Percentiles rank a stretch among this genome's conserved stretches.
Evolutionary conservation across 2,888 invertebrate species (phyloP).

Genomic region (Drosophila neonasuta): DNA sequence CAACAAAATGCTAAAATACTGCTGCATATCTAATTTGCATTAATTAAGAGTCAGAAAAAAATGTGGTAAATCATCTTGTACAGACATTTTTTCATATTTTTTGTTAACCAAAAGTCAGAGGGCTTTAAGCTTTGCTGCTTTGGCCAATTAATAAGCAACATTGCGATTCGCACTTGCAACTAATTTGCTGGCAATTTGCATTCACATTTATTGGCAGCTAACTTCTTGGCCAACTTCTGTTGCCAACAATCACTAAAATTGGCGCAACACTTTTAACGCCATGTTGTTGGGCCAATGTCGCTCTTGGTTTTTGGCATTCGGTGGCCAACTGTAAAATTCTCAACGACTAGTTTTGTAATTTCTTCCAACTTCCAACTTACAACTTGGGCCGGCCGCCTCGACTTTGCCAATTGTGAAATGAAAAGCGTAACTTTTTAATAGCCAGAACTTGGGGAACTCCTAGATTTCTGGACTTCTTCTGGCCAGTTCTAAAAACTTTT

Average conservation of each 20-base stretch:
- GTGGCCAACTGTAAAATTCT: slow-evolving; percentile 58
- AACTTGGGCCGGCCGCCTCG: slow-evolving; percentile 39
- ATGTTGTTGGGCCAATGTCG: slow-evolving; percentile 30
- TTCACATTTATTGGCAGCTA: slow-evolving; percentile 69
- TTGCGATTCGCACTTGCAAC: slow-evolving; percentile 38
- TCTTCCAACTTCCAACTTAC: slow-evolving; percentile 42
- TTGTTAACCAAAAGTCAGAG: slow-evolving; percentile 4
- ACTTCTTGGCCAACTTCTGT: slow-evolving; percentile 43
- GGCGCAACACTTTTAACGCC: slow-evolving; percentile 45
- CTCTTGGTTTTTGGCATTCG: slow-evolving; percentile 31
- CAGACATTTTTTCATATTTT: background rate
- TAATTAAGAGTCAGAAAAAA: slow-evolving; percentile 56
- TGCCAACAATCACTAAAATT: slow-evolving; percentile 35
- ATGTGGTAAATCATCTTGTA: slow-evolving; percentile 28
- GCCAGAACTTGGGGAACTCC: slow-evolving; percentile 57
- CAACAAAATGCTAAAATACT: slow-evolving; percentile 28
- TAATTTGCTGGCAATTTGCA: slow-evolving; percentile 71
- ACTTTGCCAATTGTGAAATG: slow-evolving; percentile 67
- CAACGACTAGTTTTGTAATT: slow-evolving; percentile 66
- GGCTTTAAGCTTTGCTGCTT: slow-evolving; percentile 2
- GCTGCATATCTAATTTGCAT: slow-evolving; percentile 74
- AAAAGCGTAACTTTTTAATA: slow-evolving; percentile 76
- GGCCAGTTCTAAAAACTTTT: slow-evolving; percentile 56
- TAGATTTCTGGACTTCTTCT: slow-evolving; percentile 38
- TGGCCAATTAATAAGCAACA: slow-evolving; percentile 51